phyloP scores from a whole-genome alignment of 2,113 vertebrate genomes.

The Calidris pugnax region DNA sequence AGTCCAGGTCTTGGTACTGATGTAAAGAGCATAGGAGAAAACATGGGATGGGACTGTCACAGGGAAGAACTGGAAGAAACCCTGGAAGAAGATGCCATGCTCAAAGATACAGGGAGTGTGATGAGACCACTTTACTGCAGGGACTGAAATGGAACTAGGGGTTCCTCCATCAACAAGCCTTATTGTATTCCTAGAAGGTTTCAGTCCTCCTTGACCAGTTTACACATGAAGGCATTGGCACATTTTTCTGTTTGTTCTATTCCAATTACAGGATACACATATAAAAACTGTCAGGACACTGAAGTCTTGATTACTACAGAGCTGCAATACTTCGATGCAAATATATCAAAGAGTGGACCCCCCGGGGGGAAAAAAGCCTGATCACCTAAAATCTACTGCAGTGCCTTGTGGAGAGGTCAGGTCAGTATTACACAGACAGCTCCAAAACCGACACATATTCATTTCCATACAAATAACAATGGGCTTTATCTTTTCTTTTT shows the following conservation, averaged over 20 bases:
- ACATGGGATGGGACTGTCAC: not conserved
- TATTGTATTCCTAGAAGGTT: accelerated
- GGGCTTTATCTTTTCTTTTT: not conserved
- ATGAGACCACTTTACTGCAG: not conserved
- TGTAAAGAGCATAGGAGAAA: not conserved
- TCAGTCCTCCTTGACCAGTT: not conserved
- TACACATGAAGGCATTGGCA: not conserved
- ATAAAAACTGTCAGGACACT: not conserved
- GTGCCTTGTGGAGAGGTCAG: not conserved
- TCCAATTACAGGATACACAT: not conserved
- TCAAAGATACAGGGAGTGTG: not conserved
- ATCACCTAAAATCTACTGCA: not conserved
- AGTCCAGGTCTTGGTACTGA: not conserved
- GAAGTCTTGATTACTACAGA: not conserved
- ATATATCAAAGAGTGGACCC: not conserved
- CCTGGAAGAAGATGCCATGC: too few relatives aligned
- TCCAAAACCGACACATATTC: not conserved
- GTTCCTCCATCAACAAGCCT: not conserved
- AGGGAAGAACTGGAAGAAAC: not conserved
- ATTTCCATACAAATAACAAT: not conserved
- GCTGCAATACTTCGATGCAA: not conserved
- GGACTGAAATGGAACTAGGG: not conserved
- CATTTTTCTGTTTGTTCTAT: not conserved
- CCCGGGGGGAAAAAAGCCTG: not conserved
- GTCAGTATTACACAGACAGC: not conserved